A percentile compares a stretch with the other conserved stretches of the same genome.
Evolutionary conservation across 2,797 vertebrate genomes (phyloP).

Genomic region (Microctenopoma steveboyesi): DNA sequence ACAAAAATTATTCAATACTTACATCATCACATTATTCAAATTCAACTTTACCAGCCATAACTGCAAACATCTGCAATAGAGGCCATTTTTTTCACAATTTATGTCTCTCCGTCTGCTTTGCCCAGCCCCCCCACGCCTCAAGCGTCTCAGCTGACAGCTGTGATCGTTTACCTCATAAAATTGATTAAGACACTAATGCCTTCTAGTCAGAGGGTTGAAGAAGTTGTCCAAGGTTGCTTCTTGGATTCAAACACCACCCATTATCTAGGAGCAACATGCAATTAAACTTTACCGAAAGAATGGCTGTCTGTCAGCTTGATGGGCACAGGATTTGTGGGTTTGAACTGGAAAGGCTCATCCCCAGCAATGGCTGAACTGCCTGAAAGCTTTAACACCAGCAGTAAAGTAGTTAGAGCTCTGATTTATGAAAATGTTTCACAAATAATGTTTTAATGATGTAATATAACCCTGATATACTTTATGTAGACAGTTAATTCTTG

Average conservation of each 20-base stretch:
- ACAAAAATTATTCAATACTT: conserved; percentile 17
- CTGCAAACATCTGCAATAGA: conserved; percentile 28
- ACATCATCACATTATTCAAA: conserved; percentile 17
- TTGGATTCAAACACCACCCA: conserved; percentile 38
- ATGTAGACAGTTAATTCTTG: conserved; percentile 24
- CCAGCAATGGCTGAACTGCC: background rate
- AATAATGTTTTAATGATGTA: conserved; percentile 48
- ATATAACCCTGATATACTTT: conserved; percentile 19
- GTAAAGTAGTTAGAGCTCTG: background rate
- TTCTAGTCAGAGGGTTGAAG: conserved; percentile 31
- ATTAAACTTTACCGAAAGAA: conserved; percentile 42
- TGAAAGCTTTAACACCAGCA: conserved; percentile 13
- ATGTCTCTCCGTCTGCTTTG: conserved; percentile 25
- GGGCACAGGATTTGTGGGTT: conserved; percentile 23
- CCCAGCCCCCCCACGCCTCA: background rate
- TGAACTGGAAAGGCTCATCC: background rate
- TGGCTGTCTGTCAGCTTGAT: conserved; percentile 28
- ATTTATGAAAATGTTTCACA: conserved; percentile 41
- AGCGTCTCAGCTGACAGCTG: conserved; percentile 8
- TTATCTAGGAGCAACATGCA: conserved; percentile 41
- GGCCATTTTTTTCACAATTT: conserved; percentile 18
- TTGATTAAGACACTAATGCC: conserved; percentile 53
- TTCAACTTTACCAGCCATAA: conserved; percentile 14
- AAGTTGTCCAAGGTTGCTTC: conserved; percentile 42
- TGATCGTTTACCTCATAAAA: conserved; percentile 39